phyloP scores from a whole-genome alignment of 2,888 invertebrate genomes.

The Nipponacmea schrenckii region DNA sequence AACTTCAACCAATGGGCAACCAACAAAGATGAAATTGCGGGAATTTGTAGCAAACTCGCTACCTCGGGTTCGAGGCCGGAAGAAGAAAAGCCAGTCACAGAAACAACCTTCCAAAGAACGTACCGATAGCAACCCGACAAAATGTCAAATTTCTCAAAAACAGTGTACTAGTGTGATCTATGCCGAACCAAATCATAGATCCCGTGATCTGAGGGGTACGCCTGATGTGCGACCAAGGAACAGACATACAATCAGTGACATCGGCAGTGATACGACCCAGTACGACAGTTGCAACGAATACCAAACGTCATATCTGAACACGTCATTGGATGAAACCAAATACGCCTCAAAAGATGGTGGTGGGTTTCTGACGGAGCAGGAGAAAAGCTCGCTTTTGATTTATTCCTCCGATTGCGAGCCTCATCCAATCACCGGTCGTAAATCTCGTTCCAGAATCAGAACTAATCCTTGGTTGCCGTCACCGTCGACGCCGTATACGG shows the following conservation, averaged over 20 bases:
- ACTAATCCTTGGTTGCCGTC: conserved; percentile 61
- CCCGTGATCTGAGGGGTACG: background rate
- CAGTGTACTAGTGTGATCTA: background rate
- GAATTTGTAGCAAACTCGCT: conserved; percentile 54
- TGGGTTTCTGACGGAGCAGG: conserved; percentile 22
- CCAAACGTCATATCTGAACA: background rate
- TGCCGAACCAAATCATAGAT: background rate
- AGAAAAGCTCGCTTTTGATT: conserved; percentile 9
- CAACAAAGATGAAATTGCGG: conserved; percentile 50
- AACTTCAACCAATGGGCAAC: conserved; percentile 14
- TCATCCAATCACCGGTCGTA: conserved; percentile 36
- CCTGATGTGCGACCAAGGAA: background rate
- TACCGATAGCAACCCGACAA: conserved; percentile 12
- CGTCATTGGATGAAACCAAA: conserved; percentile 1
- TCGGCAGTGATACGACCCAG: background rate
- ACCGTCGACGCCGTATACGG: conserved; percentile 41
- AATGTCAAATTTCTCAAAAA: background rate
- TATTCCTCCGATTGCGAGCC: conserved; percentile 8
- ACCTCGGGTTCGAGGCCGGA: conserved; percentile 47
- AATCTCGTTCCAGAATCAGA: conserved; percentile 51
- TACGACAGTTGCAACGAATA: background rate
- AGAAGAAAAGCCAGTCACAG: conserved; percentile 47
- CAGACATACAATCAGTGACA: background rate
- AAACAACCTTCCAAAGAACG: conserved; percentile 24
- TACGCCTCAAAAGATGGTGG: conserved; percentile 16